Percentiles rank a stretch among this genome's conserved stretches.
These are phyloP conservation scores for Maccullochella peelii DNA, from an alignment of 2,113 vertebrate species.

Conservation along the genomic window DNA sequence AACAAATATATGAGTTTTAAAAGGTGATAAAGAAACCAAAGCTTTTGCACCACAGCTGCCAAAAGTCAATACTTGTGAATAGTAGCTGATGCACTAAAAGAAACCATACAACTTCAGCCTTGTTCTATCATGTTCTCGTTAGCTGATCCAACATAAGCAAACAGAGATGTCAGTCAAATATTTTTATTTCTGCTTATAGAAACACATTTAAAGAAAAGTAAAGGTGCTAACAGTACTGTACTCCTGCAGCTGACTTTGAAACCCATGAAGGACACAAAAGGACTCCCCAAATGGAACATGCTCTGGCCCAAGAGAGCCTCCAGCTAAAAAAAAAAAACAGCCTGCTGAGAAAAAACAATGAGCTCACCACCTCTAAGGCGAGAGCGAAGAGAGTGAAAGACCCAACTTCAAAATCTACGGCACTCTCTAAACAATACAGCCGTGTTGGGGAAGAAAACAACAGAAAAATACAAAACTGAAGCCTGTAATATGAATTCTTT, in stretches of 20 bases:
- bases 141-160: neutral
- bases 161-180: neutral
- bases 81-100: neutral
- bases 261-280: slow-evolving; percentile 5
- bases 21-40: neutral
- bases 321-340: slow-evolving; percentile 12
- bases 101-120: too few relatives aligned
- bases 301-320: neutral
- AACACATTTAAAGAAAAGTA: neutral
- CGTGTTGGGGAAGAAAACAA: neutral
- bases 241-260: slow-evolving; percentile 7
- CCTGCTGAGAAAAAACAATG: slow-evolving; percentile 14
- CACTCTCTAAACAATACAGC: neutral
- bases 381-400: neutral
- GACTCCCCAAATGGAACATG: neutral
- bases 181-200: neutral
- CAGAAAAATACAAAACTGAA: neutral
- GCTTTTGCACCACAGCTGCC: neutral
- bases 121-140: neutral
- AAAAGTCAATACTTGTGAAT: neutral
- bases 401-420: neutral
- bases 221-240: neutral
- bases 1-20: neutral
- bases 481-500: neutral
- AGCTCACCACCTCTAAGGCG: slow-evolving; percentile 6